Base-by-base conservation (phyloP, 1,140 invertebrate species). In the Zaprionus gabonicus region DNA sequence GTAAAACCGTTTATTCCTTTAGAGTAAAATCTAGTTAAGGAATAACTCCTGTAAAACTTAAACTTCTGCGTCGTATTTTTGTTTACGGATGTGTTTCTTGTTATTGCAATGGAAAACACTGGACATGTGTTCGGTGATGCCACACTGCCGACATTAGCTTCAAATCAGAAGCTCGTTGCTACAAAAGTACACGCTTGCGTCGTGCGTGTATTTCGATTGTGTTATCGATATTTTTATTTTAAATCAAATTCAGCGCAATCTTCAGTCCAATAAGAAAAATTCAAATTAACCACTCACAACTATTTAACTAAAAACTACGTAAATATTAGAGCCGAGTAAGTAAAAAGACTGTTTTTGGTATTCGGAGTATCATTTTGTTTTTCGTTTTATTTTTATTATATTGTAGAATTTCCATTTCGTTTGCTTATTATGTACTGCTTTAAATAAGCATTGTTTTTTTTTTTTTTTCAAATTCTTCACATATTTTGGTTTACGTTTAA, bases 341-440 rank as follows among this genome's bases (percentile, higher is more conserved):
- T 41, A n/a, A 41, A 44, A 17, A 46, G n/a, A 17, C n/a, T 17
- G n/a, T 9, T 20, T 17, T 57, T 44, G 62, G 60, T 60, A 36
- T 76, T 88, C 71, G 83, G 81, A 87, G 83, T 83, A 88, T 88
- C 68, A 71, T 88, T 80, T 84, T 71, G 55, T 78, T 81, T 78
- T 69, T 71, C 53, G 73, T 78, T 80, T 74, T 79, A 66, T 70
- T 75, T 76, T 67, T 60, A 80, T 85, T 84, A 80, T 86, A 80
- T 88, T 78, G 76, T 86, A 86, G 80, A 86, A 80, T 81, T 78
- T 82, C 53, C 71, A 82, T 90, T 81, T 84, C 73, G 81, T 84
- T 80, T 81, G 53, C 81, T 90, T 90, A 87, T 63, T 67, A 63
- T 63, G 9, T 64, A 70, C 23, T 58, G 70, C 23, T 59, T 87